These are phyloP conservation scores for Lasioglossum oenotherae DNA, from an alignment of 2,888 invertebrate genomes.

Conservation along the genomic window DNA sequence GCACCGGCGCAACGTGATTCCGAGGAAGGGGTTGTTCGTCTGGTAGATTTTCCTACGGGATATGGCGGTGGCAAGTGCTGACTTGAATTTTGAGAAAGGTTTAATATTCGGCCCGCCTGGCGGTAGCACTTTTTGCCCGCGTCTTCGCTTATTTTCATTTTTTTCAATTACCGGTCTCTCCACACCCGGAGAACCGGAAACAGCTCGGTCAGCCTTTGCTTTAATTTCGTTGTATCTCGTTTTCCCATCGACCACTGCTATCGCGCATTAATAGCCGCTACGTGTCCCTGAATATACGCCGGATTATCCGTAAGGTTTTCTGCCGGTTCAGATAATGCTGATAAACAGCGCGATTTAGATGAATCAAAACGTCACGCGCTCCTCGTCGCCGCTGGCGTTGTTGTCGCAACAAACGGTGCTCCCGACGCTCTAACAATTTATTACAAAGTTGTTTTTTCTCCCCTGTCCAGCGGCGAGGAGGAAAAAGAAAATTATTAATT, in stretches of 20 bases:
- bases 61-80: neutral
- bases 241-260: slow-evolving; percentile 72
- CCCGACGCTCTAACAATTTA: neutral
- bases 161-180: slow-evolving; percentile 30
- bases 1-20: neutral
- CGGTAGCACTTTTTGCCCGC: neutral
- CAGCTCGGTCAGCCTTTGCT: slow-evolving; percentile 76
- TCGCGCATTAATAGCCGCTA: slow-evolving; percentile 80
- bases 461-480: neutral
- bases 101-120: neutral
- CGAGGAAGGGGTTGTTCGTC: neutral
- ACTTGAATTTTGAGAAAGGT: neutral
- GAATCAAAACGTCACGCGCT: neutral
- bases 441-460: neutral
- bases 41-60: neutral
- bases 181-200: slow-evolving; percentile 50
- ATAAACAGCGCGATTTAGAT: neutral
- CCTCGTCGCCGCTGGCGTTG: neutral
- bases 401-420: neutral
- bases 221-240: slow-evolving; percentile 76
- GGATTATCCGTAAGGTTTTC: slow-evolving; percentile 51
- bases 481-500: neutral
- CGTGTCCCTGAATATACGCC: slow-evolving; percentile 81
- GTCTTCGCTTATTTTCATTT: slow-evolving; percentile 25
- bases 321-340: slow-evolving; percentile 23